Evolutionary conservation across 2,888 invertebrate genomes (phyloP), one percentile per base, ranked within the genome.

Genomic region (Phalangium opilio): DNA sequence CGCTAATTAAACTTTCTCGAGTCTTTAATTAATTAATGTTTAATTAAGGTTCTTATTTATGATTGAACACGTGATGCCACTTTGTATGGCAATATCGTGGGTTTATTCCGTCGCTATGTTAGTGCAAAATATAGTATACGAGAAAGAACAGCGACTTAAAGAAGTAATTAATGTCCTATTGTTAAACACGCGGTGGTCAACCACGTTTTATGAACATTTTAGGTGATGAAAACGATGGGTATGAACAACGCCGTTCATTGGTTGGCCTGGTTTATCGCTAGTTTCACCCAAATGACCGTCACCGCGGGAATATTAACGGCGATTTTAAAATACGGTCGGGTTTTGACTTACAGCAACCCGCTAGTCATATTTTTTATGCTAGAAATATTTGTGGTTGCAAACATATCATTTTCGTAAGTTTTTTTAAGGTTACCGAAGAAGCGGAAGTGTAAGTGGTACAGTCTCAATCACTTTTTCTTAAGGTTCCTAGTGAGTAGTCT

Each of bases 301-400:
- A 73, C 84, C 34, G 69, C 79, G 40, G 74, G 82, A 60, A 67
- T 87, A 34, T 67, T 82, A 44, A 77, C 81, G 5, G 74, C 78
- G 58, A 78, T 86, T 72, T 50, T 61, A 8, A 60, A 74, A 72
- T 66, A 60, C 41, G 85, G 85, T 0, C 72, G 73, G 35, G 75
- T 90, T n/a, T 64, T 86, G 47, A 77, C 79, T 12, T 69, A 74
- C 46, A 77, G 83, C 0, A 76, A 79, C 58, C 73, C 78, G 20
- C 57, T 54, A 2, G 43, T 58, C 2, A 49, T 58, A 15, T 57
- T 52, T 46, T 33, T 39, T 3, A 53, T 51, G 51, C 27, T 53
- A 36, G 53, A 53, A 43, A 48, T 53, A 33, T 55, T 55, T 50
- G 55, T 55, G 12, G 46, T 55, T 38, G 55, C 55, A 14, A 55